Conservation (phyloP, 2,113 vertebrate genomes). For the Choloepus hoffmanni region DNA sequence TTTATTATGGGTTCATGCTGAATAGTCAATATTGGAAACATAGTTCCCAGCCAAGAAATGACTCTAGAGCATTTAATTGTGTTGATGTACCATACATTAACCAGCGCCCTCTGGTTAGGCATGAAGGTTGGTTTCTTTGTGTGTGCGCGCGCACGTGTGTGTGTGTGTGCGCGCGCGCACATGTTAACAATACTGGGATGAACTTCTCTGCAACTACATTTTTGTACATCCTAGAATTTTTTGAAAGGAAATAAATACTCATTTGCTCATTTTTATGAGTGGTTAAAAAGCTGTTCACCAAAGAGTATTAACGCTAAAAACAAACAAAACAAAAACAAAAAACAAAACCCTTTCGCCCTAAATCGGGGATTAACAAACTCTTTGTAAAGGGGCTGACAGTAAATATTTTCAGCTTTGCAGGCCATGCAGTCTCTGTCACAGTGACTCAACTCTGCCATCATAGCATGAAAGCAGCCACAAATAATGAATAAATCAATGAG, state of each 20-base stretch:
- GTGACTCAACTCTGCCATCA: neutral
- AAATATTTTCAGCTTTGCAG: neutral
- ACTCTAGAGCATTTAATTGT: neutral
- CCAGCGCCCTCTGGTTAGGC: neutral
- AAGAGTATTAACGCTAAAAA: constrained; percentile 40
- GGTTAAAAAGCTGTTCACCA: neutral
- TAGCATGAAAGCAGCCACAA: neutral
- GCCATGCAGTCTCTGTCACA: neutral
- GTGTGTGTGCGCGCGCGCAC: neutral
- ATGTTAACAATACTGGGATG: neutral
- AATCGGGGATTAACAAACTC: neutral
- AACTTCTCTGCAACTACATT: neutral
- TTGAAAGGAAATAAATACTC: constrained; percentile 26
- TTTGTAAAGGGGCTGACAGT: neutral
- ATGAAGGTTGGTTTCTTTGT: neutral
- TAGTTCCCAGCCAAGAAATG: neutral
- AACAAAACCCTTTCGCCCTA: neutral
- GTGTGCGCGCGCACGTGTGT: neutral
- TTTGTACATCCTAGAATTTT: neutral
- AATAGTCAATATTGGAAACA: neutral
- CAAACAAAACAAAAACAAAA: neutral
- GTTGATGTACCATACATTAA: neutral
- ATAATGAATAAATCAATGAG: neutral
- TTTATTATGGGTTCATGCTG: neutral
- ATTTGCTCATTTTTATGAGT: neutral